Evolutionary conservation across 2,797 vertebrate species (phyloP).

Genomic region (Coregonus suidteri): DNA sequence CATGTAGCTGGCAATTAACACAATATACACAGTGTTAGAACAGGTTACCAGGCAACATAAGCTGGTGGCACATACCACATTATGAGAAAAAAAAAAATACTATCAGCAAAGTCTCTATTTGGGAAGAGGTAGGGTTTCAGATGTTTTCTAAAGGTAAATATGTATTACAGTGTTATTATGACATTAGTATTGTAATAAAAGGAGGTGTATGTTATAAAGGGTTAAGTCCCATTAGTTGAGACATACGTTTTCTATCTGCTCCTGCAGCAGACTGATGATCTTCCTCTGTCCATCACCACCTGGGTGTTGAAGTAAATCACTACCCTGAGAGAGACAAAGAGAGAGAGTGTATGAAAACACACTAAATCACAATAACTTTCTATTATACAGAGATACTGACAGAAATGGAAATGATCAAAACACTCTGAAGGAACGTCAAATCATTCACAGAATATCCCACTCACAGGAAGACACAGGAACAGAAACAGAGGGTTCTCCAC

Average conservation of each 20-base stretch:
- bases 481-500: background rate
- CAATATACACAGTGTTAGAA: no score
- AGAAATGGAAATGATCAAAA: background rate
- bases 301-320: constrained; percentile 90
- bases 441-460: no score
- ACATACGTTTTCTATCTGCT: constrained; percentile 88
- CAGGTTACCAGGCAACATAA: no score
- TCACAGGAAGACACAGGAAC: background rate
- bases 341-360: background rate
- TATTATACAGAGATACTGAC: background rate
- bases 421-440: no score
- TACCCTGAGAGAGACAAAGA: constrained; percentile 70
- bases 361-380: background rate
- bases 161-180: no score
- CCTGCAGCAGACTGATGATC: constrained; percentile 85
- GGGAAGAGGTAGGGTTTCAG: no score
- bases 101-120: no score
- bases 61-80: no score
- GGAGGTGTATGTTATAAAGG: background rate
- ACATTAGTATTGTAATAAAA: background rate
- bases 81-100: no score
- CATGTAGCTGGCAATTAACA: no score
- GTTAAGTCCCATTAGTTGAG: background rate
- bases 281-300: constrained; percentile 85
- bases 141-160: no score